Conservation (phyloP, 2,113 vertebrate species). For the Psettodes erumei region DNA sequence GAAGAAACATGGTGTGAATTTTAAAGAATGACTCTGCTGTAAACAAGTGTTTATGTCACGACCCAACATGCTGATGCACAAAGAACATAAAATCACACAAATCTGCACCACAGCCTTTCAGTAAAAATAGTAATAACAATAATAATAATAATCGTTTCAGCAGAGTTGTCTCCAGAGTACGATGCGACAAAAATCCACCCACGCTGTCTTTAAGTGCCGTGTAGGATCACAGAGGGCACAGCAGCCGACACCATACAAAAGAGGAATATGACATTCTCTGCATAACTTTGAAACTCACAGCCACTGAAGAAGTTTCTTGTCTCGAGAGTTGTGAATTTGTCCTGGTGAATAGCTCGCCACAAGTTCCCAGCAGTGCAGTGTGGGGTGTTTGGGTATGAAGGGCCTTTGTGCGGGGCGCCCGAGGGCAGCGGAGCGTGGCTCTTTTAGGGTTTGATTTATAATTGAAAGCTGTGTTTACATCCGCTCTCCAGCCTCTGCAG, state of each 20-base stretch:
- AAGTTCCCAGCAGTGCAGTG: conserved; percentile 45
- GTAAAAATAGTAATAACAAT: too few relatives aligned
- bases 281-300: conserved; percentile 38
- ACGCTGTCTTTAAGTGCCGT: neutral
- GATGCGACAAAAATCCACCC: neutral
- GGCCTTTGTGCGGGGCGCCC: conserved; percentile 61
- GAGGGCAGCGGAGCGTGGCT: conserved; percentile 46
- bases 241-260: conserved; percentile 3
- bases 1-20: conserved; percentile 13
- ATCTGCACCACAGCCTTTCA: neutral
- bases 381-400: conserved; percentile 56
- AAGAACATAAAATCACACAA: neutral
- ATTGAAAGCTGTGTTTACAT: conserved; percentile 76
- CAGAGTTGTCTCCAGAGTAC: too few relatives aligned
- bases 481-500: conserved; percentile 45
- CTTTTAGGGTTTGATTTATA: conserved; percentile 73
- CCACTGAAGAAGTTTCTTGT: conserved; percentile 31
- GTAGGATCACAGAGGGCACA: neutral
- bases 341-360: conserved; percentile 25
- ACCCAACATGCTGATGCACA: neutral
- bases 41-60: conserved; percentile 3
- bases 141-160: too few relatives aligned
- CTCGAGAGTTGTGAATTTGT: conserved; percentile 7
- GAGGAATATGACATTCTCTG: conserved; percentile 36
- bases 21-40: conserved; percentile 8